Conservation (phyloP, 2,888 invertebrate genomes). For the Steromphala cineraria region DNA sequence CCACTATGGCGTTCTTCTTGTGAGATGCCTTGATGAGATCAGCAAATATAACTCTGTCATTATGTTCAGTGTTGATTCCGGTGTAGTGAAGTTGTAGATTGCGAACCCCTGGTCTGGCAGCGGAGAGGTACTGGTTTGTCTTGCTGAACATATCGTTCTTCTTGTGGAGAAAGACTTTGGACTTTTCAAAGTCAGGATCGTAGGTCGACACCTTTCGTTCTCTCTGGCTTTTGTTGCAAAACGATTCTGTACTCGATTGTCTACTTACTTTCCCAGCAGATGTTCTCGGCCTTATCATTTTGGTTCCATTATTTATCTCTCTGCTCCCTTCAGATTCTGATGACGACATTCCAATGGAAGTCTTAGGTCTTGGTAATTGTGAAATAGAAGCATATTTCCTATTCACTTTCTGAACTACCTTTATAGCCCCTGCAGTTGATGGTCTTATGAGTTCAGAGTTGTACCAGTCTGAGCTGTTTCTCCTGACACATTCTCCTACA, state of each 20-base stretch:
- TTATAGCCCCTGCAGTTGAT: not conserved
- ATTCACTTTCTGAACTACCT: slow-evolving; percentile 3
- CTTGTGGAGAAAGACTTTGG: slow-evolving; percentile 49
- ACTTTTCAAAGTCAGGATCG: slow-evolving; percentile 56
- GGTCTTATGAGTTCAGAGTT: not conserved
- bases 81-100: slow-evolving; percentile 53
- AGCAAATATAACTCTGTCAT: slow-evolving; percentile 56
- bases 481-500: not conserved
- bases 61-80: slow-evolving; percentile 56
- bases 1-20: slow-evolving; percentile 43
- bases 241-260: not conserved
- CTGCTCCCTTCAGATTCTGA: not conserved
- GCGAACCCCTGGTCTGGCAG: slow-evolving; percentile 46
- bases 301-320: not conserved
- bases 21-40: slow-evolving; percentile 56
- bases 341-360: not conserved
- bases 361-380: not conserved
- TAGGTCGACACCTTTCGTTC: slow-evolving; percentile 38
- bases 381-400: not conserved
- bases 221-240: not conserved
- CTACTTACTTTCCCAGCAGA: not conserved
- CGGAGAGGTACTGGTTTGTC: slow-evolving; percentile 48
- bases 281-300: not conserved
- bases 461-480: not conserved
- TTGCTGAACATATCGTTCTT: slow-evolving; percentile 47